These are phyloP conservation scores for Poeciliopsis turneri DNA, from an alignment of 2,797 vertebrate genomes.

Conservation along the genomic window DNA sequence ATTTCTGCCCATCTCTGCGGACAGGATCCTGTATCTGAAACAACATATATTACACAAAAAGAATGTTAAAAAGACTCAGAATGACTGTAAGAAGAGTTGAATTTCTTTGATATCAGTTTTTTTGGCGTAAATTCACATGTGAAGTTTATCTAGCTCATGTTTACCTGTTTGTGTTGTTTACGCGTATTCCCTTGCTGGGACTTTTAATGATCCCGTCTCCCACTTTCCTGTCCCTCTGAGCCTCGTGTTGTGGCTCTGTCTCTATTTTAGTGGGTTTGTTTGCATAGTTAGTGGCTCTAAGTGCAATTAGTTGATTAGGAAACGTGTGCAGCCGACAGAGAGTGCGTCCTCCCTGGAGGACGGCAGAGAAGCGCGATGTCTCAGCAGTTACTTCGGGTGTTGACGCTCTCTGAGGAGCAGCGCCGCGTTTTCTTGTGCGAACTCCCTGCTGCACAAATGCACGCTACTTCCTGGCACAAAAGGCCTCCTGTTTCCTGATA, in stretches of 20 bases:
- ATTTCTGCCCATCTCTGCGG: neutral
- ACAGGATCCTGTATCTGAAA: neutral
- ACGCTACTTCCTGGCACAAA: constrained; percentile 43
- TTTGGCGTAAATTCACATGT: constrained; percentile 10
- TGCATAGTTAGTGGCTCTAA: constrained; percentile 77
- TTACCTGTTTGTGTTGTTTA: constrained; percentile 74
- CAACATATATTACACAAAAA: neutral
- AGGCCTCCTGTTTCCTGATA: constrained; percentile 60
- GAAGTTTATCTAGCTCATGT: constrained; percentile 57
- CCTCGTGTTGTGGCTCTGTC: constrained; percentile 68
- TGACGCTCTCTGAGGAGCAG: constrained; percentile 68
- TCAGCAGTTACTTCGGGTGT: constrained; percentile 74
- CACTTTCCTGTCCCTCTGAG: constrained; percentile 61
- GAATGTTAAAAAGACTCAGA: neutral
- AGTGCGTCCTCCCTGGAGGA: constrained; percentile 56
- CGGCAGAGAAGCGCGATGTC: constrained; percentile 70
- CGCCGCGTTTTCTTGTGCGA: constrained; percentile 69
- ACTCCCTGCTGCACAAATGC: constrained; percentile 56
- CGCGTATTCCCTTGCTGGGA: constrained; percentile 54
- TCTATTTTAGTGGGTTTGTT: constrained; percentile 76
- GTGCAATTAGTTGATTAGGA: constrained; percentile 76
- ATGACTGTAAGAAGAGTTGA: neutral
- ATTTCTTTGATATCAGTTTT: constrained; percentile 19
- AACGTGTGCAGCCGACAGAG: constrained; percentile 38
- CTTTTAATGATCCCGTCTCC: constrained; percentile 74